A percentile compares a stretch with the other conserved stretches of the same genome.
Evolutionary conservation across 2,113 vertebrate species (phyloP).

Genomic region (Rostratula benghalensis): DNA sequence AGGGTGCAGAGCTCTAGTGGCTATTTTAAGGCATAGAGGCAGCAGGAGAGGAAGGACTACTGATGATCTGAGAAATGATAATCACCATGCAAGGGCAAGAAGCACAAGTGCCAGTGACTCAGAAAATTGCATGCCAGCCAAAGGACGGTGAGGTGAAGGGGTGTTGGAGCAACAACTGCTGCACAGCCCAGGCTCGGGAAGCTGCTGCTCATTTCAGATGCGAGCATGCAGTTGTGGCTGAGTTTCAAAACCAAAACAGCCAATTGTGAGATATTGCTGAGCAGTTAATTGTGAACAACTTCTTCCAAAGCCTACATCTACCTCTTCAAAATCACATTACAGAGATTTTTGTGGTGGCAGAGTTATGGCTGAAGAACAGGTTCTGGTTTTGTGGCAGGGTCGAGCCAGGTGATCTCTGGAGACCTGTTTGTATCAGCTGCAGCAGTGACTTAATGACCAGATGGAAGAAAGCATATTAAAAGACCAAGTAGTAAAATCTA

Average conservation of each 20-base stretch:
- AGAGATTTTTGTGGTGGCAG: neutral
- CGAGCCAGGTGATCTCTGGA: neutral
- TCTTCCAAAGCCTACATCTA: neutral
- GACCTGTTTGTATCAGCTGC: neutral
- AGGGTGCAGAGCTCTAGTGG: slow-evolving; percentile 34
- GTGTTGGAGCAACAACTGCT: neutral
- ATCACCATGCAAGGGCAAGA: slow-evolving; percentile 60
- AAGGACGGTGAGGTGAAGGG: neutral
- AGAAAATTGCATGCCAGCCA: slow-evolving; percentile 39
- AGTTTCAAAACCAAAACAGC: neutral
- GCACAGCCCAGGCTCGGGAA: neutral
- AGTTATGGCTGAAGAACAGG: neutral
- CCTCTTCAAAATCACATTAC: neutral
- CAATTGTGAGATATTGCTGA: neutral
- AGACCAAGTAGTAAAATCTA: neutral
- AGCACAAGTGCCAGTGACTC: slow-evolving; percentile 48
- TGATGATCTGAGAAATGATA: slow-evolving; percentile 55
- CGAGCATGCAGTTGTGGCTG: neutral
- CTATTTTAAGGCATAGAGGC: slow-evolving; percentile 59
- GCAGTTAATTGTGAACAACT: neutral
- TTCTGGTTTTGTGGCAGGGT: neutral
- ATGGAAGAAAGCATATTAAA: neutral
- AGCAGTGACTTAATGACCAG: neutral
- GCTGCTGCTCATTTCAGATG: neutral
- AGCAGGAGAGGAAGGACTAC: slow-evolving; percentile 51